phyloP scores from a whole-genome alignment of 2,797 vertebrate genomes.

The Molossus alvarezi region DNA sequence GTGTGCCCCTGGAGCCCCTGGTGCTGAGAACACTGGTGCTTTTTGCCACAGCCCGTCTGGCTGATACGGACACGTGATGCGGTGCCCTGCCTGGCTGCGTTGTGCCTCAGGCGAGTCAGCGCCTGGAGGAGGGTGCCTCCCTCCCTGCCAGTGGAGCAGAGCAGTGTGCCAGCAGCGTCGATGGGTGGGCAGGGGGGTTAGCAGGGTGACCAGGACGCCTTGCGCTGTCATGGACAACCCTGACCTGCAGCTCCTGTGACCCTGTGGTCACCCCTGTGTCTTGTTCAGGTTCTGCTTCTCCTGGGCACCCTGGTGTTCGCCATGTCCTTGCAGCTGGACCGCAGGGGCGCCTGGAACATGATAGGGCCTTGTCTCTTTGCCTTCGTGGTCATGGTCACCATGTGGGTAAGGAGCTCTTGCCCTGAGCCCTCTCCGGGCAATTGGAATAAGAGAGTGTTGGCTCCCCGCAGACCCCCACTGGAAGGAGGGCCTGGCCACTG shows the following conservation, averaged over 20 bases:
- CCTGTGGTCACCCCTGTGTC: not conserved
- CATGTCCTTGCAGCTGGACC: conserved; percentile 98
- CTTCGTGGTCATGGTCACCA: conserved; percentile 88
- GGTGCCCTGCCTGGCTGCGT: not conserved
- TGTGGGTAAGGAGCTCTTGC: conserved; percentile 89
- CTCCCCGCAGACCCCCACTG: too few relatives aligned
- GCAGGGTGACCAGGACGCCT: not conserved
- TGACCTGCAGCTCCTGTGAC: not conserved
- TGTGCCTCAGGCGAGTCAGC: not conserved
- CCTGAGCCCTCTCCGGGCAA: not conserved
- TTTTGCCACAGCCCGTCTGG: not conserved
- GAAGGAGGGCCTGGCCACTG: not conserved
- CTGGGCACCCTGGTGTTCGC: conserved; percentile 96
- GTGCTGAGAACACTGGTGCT: not conserved
- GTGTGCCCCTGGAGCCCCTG: not conserved
- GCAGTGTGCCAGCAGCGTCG: not conserved
- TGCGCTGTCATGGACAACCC: too few relatives aligned
- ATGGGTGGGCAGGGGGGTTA: not conserved
- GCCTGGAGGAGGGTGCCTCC: not conserved
- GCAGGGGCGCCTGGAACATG: conserved; percentile 97
- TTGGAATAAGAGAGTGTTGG: not conserved
- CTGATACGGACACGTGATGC: not conserved
- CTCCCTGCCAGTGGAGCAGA: not conserved
- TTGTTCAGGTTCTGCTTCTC: conserved; percentile 93
- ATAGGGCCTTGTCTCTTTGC: conserved; percentile 95